phyloP scores from a whole-genome alignment of 2,888 invertebrate species.

The Cancer borealis region DNA sequence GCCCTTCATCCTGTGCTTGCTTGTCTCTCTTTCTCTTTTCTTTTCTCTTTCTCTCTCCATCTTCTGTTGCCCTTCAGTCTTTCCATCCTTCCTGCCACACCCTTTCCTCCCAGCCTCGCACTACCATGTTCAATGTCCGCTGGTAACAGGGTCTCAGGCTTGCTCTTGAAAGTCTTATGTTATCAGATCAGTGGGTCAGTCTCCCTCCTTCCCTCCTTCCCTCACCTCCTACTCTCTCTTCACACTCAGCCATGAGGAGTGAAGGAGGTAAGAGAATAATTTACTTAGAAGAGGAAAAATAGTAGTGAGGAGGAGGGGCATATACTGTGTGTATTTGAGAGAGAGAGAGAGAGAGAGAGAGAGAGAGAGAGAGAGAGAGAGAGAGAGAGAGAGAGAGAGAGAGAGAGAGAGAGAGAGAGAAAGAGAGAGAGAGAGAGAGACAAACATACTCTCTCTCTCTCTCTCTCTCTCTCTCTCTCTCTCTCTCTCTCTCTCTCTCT shows the following conservation, averaged over 20 bases:
- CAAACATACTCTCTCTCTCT: background rate
- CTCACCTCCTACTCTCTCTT: background rate
- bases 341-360: constrained; percentile 6
- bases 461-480: background rate
- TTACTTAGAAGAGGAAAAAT: background rate
- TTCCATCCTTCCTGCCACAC: background rate
- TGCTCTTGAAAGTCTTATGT: background rate
- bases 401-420: too few species aligned
- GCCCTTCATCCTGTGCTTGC: background rate
- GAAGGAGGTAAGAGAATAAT: constrained; percentile 27
- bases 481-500: background rate
- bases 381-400: background rate
- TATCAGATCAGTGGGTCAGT: background rate
- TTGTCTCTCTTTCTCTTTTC: background rate
- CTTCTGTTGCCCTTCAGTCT: background rate
- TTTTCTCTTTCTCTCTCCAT: background rate
- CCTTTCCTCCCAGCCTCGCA: background rate
- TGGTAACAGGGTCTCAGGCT: background rate
- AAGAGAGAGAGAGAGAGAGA: too few species aligned
- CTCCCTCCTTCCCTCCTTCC: background rate
- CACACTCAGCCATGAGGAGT: background rate
- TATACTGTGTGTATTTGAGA: background rate
- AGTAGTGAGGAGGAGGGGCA: background rate
- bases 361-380: constrained; percentile 11
- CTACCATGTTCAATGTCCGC: too few species aligned